Percentiles rank a stretch among this genome's conserved stretches.
phyloP scores from a whole-genome alignment of 2,113 vertebrate species.

The Albula goreensis region DNA sequence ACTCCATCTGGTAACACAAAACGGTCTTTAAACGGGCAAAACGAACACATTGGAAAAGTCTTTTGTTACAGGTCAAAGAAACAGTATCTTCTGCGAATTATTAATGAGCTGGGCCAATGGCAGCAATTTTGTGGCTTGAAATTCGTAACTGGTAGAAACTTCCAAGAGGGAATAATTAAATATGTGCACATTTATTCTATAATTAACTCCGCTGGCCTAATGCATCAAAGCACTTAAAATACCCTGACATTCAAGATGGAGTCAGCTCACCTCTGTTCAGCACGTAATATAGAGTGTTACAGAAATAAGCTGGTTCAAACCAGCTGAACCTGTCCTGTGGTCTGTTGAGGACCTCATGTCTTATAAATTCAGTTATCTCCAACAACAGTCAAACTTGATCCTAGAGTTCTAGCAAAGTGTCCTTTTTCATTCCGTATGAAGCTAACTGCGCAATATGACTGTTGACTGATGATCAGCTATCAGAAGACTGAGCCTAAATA shows the following conservation, averaged over 20 bases:
- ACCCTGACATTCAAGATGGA: not conserved
- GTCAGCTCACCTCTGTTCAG: not conserved
- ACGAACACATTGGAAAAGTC: slow-evolving; percentile 14
- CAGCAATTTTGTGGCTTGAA: not conserved
- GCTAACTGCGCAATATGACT: not conserved
- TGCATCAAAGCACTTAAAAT: not conserved
- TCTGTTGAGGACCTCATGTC: not conserved
- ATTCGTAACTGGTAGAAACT: not conserved
- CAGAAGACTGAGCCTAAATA: not conserved
- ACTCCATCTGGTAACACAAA: slow-evolving; percentile 13
- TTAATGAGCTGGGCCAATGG: slow-evolving; percentile 5
- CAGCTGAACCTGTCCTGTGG: not conserved
- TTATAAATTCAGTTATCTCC: not conserved
- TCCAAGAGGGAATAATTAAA: not conserved
- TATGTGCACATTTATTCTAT: slow-evolving; percentile 6
- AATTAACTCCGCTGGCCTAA: not conserved
- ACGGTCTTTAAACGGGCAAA: not conserved
- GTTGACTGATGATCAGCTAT: not conserved
- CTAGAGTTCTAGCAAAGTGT: not conserved
- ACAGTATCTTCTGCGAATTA: slow-evolving; percentile 13
- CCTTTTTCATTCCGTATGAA: not conserved
- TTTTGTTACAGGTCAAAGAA: slow-evolving; percentile 1
- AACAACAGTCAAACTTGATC: too few relatives aligned
- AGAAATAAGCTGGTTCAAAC: not conserved
- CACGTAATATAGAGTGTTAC: not conserved